These are phyloP conservation scores for Neoniphon sammara DNA, from an alignment of 2,797 vertebrate genomes.

Conservation along the genomic window DNA sequence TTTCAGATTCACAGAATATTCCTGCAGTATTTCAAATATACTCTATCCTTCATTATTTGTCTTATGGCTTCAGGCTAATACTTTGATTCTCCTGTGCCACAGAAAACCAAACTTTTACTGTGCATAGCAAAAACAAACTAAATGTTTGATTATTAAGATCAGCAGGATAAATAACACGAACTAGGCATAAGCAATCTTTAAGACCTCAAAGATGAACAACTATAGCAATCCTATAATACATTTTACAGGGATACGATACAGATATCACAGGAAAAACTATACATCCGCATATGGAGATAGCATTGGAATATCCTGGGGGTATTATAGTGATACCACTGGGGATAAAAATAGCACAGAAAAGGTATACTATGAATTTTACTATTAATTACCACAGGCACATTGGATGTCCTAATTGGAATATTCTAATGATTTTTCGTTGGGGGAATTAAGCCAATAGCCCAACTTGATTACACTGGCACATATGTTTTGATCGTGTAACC, in stretches of 20 bases:
- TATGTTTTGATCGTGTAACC: constrained; percentile 13
- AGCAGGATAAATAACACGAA: not conserved
- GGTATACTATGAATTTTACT: too few species aligned
- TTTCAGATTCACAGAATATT: too few species aligned
- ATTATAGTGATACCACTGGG: not conserved
- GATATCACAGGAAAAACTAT: too few species aligned
- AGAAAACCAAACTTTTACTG: not conserved
- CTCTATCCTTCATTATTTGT: too few species aligned
- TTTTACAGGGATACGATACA: not conserved
- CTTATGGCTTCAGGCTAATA: too few species aligned
- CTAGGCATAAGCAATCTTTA: constrained; percentile 6
- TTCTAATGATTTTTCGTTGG: not conserved
- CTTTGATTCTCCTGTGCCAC: too few species aligned
- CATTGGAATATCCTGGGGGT: not conserved
- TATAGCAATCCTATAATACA: not conserved
- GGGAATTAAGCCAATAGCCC: not conserved
- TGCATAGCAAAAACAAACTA: constrained; percentile 20
- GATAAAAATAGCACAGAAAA: not conserved
- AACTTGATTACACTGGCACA: constrained; percentile 18
- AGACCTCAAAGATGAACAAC: not conserved
- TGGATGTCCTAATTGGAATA: not conserved
- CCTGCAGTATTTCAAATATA: too few species aligned
- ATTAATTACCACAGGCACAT: not conserved
- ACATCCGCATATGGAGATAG: too few species aligned
- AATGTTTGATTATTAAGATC: constrained; percentile 18